Evolutionary conservation across 2,888 invertebrate genomes (phyloP), one percentile per base, ranked within the genome.

Genomic region (Acronicta alni): DNA sequence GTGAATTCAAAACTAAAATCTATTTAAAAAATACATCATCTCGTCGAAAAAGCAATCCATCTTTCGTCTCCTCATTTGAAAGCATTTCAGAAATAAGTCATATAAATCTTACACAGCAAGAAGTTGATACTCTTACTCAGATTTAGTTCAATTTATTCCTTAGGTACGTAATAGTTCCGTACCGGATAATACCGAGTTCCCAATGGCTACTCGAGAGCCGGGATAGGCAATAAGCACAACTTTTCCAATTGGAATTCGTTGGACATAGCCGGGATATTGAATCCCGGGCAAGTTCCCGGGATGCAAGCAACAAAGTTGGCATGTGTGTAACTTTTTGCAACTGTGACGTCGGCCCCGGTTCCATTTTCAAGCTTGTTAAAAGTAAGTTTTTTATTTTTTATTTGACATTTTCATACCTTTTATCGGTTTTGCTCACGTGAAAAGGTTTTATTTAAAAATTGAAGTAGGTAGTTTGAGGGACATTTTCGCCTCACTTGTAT

Each of bases 171-270:
- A 44, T 41, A 39, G 59, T 18, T 55, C 8, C 47, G 20, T 39
- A 18, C 41, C 37, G 41, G 37, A 54, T 59, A 59, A 51, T 58
- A 20, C 32, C 54, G 42, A 45, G 35, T 49, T 55, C 20, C 15
- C 54, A 55, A 37, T 59, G 68, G 39, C 66, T 66, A 59, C 59
- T 70, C n/a, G n/a, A 42, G 20, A 55, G 26, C 44, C 65, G 47
- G 71, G 48, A 44, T 43, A 55, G 59, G 65, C 65, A 67, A 67
- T 70, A 68, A 68, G 67, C 15, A 42, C 54, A 78, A 78, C 75
- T 84, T 84, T 83, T 80, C 75, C 84, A 81, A 84, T 84, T 78
- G 75, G 74, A 81, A 81, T 77, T 79, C 74, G 73, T 67, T 68
- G 63, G 55, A 75, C 72, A 63, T 60, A 53, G 64, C 56, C 57